A percentile compares a stretch with the other conserved stretches of the same genome.
Conservation (phyloP, 30 jellyfish, hydroid and myxozoan species). For the Phacellophora camtschatica region DNA sequence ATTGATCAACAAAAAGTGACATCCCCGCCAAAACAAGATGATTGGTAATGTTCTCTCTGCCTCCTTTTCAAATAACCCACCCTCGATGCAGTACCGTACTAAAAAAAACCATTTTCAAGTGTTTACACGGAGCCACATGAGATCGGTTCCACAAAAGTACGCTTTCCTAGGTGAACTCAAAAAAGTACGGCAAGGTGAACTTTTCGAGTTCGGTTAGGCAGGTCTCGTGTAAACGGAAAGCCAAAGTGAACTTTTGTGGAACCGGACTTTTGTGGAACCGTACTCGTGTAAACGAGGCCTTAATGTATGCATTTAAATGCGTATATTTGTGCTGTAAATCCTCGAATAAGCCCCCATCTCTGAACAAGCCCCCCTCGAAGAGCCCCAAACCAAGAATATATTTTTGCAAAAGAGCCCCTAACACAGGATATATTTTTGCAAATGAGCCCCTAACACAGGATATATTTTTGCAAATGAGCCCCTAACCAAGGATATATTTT, state of each 20-base stretch:
- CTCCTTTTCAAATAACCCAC: not conserved
- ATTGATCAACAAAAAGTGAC: not conserved
- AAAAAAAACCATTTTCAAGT: not conserved
- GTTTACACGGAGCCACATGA: not conserved
- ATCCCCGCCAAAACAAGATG: no score
- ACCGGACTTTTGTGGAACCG: not conserved
- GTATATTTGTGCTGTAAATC: no score
- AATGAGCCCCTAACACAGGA: no score
- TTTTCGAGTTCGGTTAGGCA: not conserved
- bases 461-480: no score
- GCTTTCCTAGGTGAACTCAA: constrained; percentile 15
- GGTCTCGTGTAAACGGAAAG: not conserved
- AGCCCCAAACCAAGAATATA: no score
- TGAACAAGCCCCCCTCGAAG: no score
- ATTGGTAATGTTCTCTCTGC: constrained; percentile 1
- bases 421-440: no score
- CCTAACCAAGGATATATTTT: no score
- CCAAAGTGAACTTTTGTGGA: constrained; percentile 3
- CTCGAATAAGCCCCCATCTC: no score
- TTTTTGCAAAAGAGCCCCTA: no score
- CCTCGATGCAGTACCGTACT: constrained; percentile 14
- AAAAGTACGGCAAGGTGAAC: constrained; percentile 7
- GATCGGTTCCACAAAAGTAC: not conserved
- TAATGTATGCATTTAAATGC: no score
- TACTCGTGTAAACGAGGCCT: not conserved